Evolutionary conservation across 2,888 invertebrate species (phyloP), one percentile per base, ranked within the genome.

Genomic region (Acronicta psi): DNA sequence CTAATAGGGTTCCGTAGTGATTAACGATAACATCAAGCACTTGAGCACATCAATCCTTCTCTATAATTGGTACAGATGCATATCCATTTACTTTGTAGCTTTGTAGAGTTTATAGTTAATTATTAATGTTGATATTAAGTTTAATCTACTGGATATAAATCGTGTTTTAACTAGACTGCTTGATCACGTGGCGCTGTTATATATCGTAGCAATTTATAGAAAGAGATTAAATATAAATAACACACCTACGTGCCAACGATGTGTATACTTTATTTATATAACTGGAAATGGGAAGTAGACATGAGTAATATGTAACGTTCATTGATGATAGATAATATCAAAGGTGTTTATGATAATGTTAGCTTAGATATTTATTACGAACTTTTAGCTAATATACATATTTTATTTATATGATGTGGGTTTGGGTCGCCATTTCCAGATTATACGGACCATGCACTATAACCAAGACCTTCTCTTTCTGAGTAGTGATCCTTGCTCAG

Each of bases 1-100:
- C 37, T 59, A 66, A 78, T 55, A 63, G 59, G 72, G 66, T 72
- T 72, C 69, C 63, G 79, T 63, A 75, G 66, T 70, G 69, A 72
- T 75, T 53, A 62, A 62, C 23, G 76, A 78, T 78, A 66, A 63
- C 50, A 63, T 62, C 72, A 25, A 10, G 38, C 46, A 38, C 59
- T 50, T 34, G 14, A 41, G 37, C 25, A 16, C 51, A 65, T 75
- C 46, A 56, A 70, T 70, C 44, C 59, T 56, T 64, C 68, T 68
- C 50, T 42, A 47, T 78, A 75, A 69, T 72, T 75, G 42, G 41
- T 59, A 55, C 45, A 72, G 65, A 75, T 65, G 61, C 53, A 65
- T 75, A 69, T 68, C 51, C 59, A 78, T 78, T 75, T 64, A 68
- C 57, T 36, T 37, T 29, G 49, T 62, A 57, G 67, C 61, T 66